These are phyloP conservation scores for Prunella himalayana DNA, from an alignment of 2,113 vertebrate species.

Conservation along the genomic window DNA sequence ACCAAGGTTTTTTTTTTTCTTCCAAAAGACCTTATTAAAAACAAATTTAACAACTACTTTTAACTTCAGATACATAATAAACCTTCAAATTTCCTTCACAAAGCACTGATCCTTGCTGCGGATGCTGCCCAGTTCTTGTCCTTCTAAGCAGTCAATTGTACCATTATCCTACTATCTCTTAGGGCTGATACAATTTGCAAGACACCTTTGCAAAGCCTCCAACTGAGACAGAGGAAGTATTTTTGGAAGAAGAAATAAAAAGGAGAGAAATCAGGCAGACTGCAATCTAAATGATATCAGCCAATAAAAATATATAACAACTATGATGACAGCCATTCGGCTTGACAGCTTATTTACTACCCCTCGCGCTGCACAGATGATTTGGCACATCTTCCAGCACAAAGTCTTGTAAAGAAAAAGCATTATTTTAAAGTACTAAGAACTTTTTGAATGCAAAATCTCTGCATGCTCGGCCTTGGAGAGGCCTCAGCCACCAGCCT, in stretches of 20 bases:
- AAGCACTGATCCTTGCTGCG: neutral
- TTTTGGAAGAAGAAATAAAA: neutral
- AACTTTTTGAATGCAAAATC: neutral
- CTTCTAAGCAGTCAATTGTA: neutral
- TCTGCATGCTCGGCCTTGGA: fast-evolving
- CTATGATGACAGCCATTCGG: neutral
- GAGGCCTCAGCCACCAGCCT: neutral
- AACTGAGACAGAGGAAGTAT: neutral
- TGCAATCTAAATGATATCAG: neutral
- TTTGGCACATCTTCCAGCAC: neutral
- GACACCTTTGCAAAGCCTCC: neutral
- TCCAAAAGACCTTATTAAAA: neutral
- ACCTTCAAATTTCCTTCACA: neutral
- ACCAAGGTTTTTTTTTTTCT: neutral
- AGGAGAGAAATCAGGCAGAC: neutral
- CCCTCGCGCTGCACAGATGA: neutral
- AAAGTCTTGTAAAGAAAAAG: neutral
- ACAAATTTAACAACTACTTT: neutral
- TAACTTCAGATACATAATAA: neutral
- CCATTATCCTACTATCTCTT: neutral
- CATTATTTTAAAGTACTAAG: neutral
- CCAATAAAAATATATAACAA: neutral
- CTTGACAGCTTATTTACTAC: neutral
- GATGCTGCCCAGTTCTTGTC: neutral
- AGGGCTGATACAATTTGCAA: neutral